phyloP scores from a whole-genome alignment of 2,888 invertebrate genomes.

The Rotaria socialis region DNA sequence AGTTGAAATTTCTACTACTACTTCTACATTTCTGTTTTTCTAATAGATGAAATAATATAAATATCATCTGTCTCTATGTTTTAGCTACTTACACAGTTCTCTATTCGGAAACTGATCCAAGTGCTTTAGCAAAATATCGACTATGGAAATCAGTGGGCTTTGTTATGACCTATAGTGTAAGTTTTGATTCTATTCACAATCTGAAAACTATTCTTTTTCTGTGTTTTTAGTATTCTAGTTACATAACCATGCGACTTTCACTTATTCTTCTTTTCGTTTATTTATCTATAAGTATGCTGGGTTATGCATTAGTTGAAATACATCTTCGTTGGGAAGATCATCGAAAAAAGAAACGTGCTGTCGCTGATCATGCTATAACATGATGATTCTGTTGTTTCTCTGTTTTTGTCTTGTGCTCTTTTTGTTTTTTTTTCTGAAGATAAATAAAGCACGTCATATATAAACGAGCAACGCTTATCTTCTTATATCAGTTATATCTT shows the following conservation, averaged over 20 bases:
- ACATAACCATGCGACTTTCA: not conserved
- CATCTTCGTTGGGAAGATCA: not conserved
- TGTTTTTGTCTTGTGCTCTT: not conserved
- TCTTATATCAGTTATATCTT: not conserved
- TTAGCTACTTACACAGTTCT: conserved; percentile 8
- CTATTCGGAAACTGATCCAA: conserved; percentile 12
- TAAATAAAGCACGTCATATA: not conserved
- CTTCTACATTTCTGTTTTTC: no score
- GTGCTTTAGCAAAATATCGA: conserved; percentile 21
- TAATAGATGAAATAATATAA: no score
- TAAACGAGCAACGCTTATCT: not conserved
- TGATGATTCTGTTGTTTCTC: not conserved
- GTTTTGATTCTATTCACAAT: not conserved
- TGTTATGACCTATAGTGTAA: not conserved
- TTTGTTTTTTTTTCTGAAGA: not conserved
- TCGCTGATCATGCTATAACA: not conserved
- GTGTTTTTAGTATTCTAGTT: not conserved
- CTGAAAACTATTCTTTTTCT: not conserved
- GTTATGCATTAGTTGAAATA: conserved; percentile 4
- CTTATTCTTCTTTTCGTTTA: conserved; percentile 16
- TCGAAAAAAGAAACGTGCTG: not conserved
- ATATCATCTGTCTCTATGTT: not conserved
- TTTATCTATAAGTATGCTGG: not conserved
- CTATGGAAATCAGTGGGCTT: conserved; percentile 12
- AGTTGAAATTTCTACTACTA: no score